These are phyloP conservation scores for Hippocampus comes DNA, from an alignment of 2,113 vertebrate genomes.

Conservation along the genomic window DNA sequence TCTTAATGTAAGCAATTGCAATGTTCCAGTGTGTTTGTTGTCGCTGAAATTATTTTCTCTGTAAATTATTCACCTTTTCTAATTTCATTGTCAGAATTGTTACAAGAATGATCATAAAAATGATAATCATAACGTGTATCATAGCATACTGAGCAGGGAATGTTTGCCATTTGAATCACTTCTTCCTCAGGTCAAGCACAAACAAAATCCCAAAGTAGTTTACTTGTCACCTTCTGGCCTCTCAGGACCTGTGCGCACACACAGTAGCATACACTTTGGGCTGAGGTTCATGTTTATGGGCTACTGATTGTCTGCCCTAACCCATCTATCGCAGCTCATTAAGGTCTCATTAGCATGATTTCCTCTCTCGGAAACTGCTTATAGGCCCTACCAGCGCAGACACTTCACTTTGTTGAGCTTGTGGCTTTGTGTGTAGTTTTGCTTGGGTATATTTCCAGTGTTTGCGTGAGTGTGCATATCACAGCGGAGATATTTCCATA, in stretches of 20 bases:
- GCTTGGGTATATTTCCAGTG: constrained; percentile 40
- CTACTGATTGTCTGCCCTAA: constrained; percentile 73
- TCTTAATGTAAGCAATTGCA: too few relatives aligned
- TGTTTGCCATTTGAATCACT: neutral
- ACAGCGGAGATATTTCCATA: constrained; percentile 69
- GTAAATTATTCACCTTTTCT: too few relatives aligned
- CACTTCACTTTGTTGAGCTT: constrained; percentile 49
- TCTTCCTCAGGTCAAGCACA: constrained; percentile 23
- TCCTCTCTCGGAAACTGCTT: constrained; percentile 67
- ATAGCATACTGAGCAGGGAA: neutral
- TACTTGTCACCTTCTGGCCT: constrained; percentile 67
- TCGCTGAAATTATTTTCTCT: too few relatives aligned
- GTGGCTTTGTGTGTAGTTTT: constrained; percentile 29
- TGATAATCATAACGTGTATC: neutral
- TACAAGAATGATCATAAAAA: neutral
- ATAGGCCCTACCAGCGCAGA: constrained; percentile 59
- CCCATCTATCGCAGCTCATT: constrained; percentile 73
- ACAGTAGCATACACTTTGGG: constrained; percentile 44
- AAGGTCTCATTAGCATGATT: constrained; percentile 69
- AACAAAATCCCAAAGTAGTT: constrained; percentile 45
- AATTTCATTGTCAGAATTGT: neutral
- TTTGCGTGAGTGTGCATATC: constrained; percentile 22
- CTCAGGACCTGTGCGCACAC: constrained; percentile 40
- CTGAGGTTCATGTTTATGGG: constrained; percentile 63
- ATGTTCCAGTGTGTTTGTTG: too few relatives aligned